These are phyloP conservation scores for Phyllotreta cruciferae DNA, from an alignment of 2,888 invertebrate species.

Conservation along the genomic window DNA sequence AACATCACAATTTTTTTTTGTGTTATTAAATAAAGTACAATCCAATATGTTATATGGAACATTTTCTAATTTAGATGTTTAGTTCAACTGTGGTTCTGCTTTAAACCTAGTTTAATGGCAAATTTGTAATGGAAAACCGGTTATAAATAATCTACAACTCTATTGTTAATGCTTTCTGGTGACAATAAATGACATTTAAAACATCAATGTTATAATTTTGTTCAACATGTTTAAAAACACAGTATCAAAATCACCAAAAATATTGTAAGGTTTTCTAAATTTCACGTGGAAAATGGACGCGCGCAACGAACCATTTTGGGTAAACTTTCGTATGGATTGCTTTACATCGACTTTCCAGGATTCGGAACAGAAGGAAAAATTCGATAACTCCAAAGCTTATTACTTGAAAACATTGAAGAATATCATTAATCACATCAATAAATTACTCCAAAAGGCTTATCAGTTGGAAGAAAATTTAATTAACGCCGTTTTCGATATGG, in stretches of 20 bases:
- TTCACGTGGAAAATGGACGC: constrained; percentile 5
- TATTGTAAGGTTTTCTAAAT: neutral
- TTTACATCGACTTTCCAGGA: neutral
- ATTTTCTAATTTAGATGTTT: no score
- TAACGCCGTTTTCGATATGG: constrained; percentile 15
- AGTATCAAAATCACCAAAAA: neutral
- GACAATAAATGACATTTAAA: neutral
- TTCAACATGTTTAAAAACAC: constrained; percentile 7
- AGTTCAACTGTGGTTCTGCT: no score
- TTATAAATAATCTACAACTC: no score
- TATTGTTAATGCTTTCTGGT: neutral
- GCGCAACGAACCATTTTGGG: constrained; percentile 8
- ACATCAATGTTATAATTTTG: no score
- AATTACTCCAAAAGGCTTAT: constrained; percentile 10
- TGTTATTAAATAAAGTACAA: no score
- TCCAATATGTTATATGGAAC: no score
- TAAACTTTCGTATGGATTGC: neutral
- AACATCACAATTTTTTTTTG: no score
- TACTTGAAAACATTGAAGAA: constrained; percentile 11
- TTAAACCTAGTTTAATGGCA: no score
- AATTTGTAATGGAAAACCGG: no score
- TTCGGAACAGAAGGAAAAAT: constrained; percentile 12
- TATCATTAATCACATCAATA: constrained; percentile 14
- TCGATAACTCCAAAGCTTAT: constrained; percentile 15
- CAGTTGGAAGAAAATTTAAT: constrained; percentile 15